Evolutionary conservation across 2,113 vertebrate genomes (phyloP).

Genomic region (Lepus europaeus): DNA sequence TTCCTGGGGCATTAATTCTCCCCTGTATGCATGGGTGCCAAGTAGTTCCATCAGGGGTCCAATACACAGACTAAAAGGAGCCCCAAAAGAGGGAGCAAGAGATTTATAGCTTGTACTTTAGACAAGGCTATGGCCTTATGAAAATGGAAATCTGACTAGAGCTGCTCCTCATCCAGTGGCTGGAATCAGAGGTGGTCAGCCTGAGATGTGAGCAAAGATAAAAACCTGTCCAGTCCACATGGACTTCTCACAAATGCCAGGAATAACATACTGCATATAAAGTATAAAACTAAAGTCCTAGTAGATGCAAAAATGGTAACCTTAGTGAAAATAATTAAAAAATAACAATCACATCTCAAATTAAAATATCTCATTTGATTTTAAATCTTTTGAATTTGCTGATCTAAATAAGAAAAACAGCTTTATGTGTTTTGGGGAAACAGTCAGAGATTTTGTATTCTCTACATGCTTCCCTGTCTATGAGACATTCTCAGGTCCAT

Average conservation of each 20-base stretch:
- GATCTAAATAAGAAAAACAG: neutral
- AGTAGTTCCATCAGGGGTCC: neutral
- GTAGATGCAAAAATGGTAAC: neutral
- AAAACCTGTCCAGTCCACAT: neutral
- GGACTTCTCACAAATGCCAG: neutral
- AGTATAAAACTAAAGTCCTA: neutral
- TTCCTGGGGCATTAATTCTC: neutral
- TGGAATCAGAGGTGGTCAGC: neutral
- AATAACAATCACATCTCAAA: neutral
- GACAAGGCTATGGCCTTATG: neutral
- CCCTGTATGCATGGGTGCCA: neutral
- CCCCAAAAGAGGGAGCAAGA: neutral
- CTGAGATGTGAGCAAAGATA: neutral
- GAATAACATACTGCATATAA: neutral
- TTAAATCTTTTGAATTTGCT: slow-evolving; percentile 14
- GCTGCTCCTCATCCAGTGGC: neutral
- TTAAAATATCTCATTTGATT: slow-evolving; percentile 10
- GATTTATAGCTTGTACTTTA: neutral
- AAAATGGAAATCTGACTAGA: neutral
- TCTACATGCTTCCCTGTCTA: neutral
- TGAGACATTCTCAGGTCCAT: neutral
- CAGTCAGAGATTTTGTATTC: neutral
- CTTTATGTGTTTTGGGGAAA: neutral
- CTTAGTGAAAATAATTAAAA: neutral
- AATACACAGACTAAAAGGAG: neutral